Base-by-base conservation (phyloP, 2,888 invertebrate genomes). In the Drosophila demipolita region DNA sequence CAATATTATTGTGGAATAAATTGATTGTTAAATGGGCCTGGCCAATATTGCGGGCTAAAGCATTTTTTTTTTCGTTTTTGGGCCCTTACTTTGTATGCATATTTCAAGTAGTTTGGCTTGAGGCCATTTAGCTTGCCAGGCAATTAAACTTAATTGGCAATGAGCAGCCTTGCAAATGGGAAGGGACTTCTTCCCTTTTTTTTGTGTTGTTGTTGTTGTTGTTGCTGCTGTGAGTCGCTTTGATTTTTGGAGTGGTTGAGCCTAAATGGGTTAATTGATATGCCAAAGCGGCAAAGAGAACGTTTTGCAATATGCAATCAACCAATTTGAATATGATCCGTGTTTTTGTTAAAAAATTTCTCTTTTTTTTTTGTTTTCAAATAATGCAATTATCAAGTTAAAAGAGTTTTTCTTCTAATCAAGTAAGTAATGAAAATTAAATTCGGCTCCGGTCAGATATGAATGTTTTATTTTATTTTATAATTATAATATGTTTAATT, bases 101-200 rank as follows among this genome's bases (percentile, higher is more conserved):
- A 80, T 85, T 82, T 85, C 63, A 75, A 85, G 88, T 86, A 85
- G 75, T 82, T 69, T 42, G 54, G 73, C 73, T 76, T 55, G 66
- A 11, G 61, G 68, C 66, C 53, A 64, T 73, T 73, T 63, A 65
- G 80, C 73, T 73, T 73, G 66, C 68, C 80, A 72, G 86, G 82
- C 85, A 85, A 85, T 85, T 85, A 85, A 86, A 82, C 83, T 86
- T 88, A 85, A 85, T 85, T 87, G 85, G 88, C 85, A 87, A 80
- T 79, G 83, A 81, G 81, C 58, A 76, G 79, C 66, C 66, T n/a
- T n/a, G 71, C 65, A 67, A 71, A 66, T 65, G 65, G 42, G 17
- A 72, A 66, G 57, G 63, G 54, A 71, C 54, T 71, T 69, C 58
- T 66, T 74, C 36, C 61, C 64, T 29, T 55, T 60, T 36, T 66